Evolutionary conservation across 2,113 vertebrate species (phyloP).

Genomic region (Dicerorhinus sumatrensis): DNA sequence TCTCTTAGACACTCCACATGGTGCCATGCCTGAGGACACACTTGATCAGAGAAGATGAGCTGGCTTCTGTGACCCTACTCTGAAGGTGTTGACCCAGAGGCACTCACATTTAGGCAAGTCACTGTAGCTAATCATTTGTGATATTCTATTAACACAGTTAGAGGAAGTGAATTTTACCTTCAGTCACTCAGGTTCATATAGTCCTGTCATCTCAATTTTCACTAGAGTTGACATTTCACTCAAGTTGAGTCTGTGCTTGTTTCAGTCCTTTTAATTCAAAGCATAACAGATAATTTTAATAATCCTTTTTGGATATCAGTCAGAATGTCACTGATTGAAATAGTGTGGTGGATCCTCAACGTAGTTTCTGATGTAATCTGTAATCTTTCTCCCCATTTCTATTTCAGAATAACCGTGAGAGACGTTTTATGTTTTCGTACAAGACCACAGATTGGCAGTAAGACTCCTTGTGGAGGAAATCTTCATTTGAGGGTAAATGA

Average conservation of each 20-base stretch:
- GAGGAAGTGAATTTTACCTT: constrained; percentile 66
- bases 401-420: neutral
- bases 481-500: neutral
- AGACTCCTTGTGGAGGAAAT: neutral
- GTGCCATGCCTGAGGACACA: no score
- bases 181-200: constrained; percentile 38
- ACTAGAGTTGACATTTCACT: neutral
- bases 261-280: neutral
- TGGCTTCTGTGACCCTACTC: constrained; percentile 60
- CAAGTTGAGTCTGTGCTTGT: neutral
- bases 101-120: constrained; percentile 76
- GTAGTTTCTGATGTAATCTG: no score
- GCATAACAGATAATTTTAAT: neutral
- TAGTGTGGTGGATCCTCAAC: neutral
- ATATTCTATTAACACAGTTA: constrained; percentile 60
- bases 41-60: constrained; percentile 63
- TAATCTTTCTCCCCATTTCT: neutral
- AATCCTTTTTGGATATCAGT: neutral
- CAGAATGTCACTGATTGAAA: neutral
- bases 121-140: constrained; percentile 77
- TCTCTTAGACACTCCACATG: constrained; percentile 58
- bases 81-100: constrained; percentile 75
- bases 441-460: neutral
- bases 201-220: neutral
- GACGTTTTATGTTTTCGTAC: neutral